Percentiles rank a stretch among this genome's conserved stretches.
Conservation (phyloP, 1,140 invertebrate genomes). For the Zaprionus davidi region DNA sequence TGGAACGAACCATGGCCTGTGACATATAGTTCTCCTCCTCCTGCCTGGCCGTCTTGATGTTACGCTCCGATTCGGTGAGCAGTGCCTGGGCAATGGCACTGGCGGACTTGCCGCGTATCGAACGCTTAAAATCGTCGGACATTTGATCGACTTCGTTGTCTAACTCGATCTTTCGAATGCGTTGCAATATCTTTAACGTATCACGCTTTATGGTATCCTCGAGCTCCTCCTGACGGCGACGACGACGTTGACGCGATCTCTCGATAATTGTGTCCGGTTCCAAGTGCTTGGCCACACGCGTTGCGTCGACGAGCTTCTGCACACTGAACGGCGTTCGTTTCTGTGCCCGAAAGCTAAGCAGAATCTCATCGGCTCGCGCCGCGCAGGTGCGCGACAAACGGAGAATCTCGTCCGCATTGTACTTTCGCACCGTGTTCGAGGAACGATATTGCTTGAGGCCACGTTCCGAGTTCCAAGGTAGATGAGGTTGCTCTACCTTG, state of each 20-base stretch:
- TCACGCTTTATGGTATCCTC: slow-evolving; percentile 84
- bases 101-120: slow-evolving; percentile 89
- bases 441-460: slow-evolving; percentile 86
- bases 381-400: slow-evolving; percentile 87
- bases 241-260: slow-evolving; percentile 85
- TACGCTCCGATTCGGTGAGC: slow-evolving; percentile 86
- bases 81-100: slow-evolving; percentile 89
- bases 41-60: slow-evolving; percentile 85
- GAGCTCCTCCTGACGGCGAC: slow-evolving; percentile 85
- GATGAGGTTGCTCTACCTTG: slow-evolving; percentile 86
- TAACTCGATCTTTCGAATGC: slow-evolving; percentile 77
- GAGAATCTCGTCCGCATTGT: slow-evolving; percentile 87
- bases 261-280: slow-evolving; percentile 86
- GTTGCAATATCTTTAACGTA: slow-evolving; percentile 84
- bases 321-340: slow-evolving; percentile 89
- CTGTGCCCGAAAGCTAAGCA: slow-evolving; percentile 86
- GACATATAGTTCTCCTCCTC: slow-evolving; percentile 77
- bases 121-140: slow-evolving; percentile 85
- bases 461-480: slow-evolving; percentile 90
- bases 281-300: slow-evolving; percentile 88
- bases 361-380: slow-evolving; percentile 88
- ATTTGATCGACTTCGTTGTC: slow-evolving; percentile 84
- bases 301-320: slow-evolving; percentile 87
- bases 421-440: slow-evolving; percentile 86
- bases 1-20: slow-evolving; percentile 68